These are phyloP conservation scores for Melanocharis versteri DNA, from an alignment of 2,113 vertebrate species.

Conservation along the genomic window DNA sequence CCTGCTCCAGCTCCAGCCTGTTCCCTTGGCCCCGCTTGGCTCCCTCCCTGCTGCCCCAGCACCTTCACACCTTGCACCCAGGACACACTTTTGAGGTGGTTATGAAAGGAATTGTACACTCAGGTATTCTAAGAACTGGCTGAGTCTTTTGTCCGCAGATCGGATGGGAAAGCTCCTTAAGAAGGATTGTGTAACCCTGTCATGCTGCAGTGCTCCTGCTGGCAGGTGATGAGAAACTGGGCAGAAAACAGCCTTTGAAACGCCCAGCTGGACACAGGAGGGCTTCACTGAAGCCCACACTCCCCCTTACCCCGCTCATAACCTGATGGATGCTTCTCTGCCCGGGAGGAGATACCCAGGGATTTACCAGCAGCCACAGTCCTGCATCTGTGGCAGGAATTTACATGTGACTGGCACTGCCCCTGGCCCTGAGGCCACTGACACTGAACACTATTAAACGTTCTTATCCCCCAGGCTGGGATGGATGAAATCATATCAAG, in stretches of 20 bases:
- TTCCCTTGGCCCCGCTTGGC: not conserved
- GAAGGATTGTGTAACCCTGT: not conserved
- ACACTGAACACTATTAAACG: not conserved
- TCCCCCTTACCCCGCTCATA: not conserved
- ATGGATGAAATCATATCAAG: not conserved
- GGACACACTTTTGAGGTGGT: not conserved
- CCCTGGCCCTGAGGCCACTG: not conserved
- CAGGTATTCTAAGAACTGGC: not conserved
- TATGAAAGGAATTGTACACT: not conserved
- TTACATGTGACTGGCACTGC: not conserved
- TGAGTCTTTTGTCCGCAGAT: not conserved
- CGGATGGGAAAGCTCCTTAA: not conserved
- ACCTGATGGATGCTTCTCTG: not conserved
- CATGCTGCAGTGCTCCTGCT: not conserved
- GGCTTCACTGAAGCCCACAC: not conserved
- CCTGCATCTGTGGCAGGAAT: not conserved
- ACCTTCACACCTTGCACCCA: not conserved
- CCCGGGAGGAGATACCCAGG: not conserved
- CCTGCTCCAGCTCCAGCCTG: not conserved
- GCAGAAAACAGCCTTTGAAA: not conserved
- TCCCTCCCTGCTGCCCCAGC: fast-evolving
- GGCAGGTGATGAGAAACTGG: not conserved
- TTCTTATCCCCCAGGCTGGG: not conserved
- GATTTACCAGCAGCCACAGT: not conserved
- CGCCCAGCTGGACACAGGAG: not conserved